A percentile compares a stretch with the other conserved stretches of the same genome.
Conservation (phyloP, 2,797 vertebrate species). For the Acanthopagrus latus region DNA sequence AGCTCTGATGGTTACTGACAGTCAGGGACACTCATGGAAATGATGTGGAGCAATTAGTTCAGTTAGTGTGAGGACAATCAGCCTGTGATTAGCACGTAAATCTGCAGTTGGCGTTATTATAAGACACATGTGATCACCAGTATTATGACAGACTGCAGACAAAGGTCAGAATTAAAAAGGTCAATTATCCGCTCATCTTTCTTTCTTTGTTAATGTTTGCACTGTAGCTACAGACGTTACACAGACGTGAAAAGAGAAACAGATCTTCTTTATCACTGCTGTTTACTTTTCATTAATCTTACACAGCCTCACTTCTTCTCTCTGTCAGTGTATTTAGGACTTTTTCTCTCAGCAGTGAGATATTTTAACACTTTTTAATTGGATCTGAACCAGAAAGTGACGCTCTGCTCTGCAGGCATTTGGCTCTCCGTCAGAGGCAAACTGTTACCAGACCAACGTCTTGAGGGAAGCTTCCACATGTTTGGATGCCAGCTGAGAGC, state of each 20-base stretch:
- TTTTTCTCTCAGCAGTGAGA: conserved; percentile 19
- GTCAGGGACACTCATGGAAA: background rate
- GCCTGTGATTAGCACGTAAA: conserved; percentile 24
- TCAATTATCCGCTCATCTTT: background rate
- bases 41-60: conserved; percentile 5
- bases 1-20: background rate
- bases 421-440: conserved; percentile 44
- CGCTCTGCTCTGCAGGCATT: conserved; percentile 30
- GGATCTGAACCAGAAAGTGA: conserved; percentile 36
- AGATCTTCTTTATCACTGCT: background rate
- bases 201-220: background rate
- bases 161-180: background rate
- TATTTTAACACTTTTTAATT: conserved; percentile 28
- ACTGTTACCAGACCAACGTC: conserved; percentile 49
- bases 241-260: conserved; percentile 9
- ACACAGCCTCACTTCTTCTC: background rate
- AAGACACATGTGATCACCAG: background rate
- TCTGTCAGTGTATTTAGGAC: background rate
- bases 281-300: conserved; percentile 13
- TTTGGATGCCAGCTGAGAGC: conserved; percentile 35
- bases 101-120: conserved; percentile 1
- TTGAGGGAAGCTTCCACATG: conserved; percentile 39
- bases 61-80: too few relatives aligned
- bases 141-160: background rate
- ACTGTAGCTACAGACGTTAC: background rate